These are phyloP conservation scores for Barbus barbus DNA, from an alignment of 2,113 vertebrate species.

Conservation along the genomic window DNA sequence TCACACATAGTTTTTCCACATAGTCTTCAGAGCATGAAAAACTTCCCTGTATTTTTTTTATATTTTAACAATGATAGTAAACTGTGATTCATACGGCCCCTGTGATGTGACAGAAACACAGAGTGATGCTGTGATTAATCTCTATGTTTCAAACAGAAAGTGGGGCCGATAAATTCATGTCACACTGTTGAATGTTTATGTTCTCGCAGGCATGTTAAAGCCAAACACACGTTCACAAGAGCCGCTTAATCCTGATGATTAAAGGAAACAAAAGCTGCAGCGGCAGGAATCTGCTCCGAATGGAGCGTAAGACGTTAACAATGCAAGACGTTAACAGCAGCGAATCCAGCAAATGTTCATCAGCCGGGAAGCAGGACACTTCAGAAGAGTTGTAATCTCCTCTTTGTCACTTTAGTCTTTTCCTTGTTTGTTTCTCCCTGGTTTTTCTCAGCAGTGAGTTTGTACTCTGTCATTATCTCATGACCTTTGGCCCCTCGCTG, in stretches of 20 bases:
- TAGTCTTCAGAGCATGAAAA: background rate
- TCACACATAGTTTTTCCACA: background rate
- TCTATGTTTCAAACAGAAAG: background rate
- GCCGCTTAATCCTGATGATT: constrained; percentile 58
- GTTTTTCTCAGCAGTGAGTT: background rate
- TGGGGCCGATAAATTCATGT: background rate
- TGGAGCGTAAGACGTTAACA: background rate
- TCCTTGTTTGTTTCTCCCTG: constrained; percentile 36
- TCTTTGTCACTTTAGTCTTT: constrained; percentile 61
- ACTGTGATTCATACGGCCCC: background rate
- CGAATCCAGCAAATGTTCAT: constrained; percentile 37
- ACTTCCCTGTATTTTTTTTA: too few relatives aligned
- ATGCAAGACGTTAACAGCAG: background rate
- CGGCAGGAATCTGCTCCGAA: background rate
- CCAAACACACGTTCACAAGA: constrained; percentile 48
- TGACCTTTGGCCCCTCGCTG: constrained; percentile 60
- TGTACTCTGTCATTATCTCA: constrained; percentile 71
- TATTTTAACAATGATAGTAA: background rate
- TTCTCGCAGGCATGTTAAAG: background rate
- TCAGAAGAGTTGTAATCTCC: constrained; percentile 59
- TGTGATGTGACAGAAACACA: too few relatives aligned
- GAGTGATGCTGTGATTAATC: background rate
- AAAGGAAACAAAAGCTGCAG: constrained; percentile 59
- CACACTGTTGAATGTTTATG: background rate
- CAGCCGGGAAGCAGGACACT: constrained; percentile 42